Conservation (phyloP, 2,888 invertebrate species). For the Erebia palarica region DNA sequence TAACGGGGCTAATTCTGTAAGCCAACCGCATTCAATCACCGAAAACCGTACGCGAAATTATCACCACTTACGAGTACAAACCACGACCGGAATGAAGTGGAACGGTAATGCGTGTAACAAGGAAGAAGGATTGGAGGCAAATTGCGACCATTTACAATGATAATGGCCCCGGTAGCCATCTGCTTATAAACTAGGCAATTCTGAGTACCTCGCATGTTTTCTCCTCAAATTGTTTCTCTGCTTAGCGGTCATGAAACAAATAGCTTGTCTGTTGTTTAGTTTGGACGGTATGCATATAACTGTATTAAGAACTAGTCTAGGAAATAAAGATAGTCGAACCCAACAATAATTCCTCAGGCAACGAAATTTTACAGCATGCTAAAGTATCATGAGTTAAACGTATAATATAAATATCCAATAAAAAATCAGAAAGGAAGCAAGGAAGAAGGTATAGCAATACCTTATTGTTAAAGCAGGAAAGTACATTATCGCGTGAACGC, state of each 20-base stretch:
- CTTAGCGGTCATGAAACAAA: constrained; percentile 31
- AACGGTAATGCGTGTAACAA: constrained; percentile 47
- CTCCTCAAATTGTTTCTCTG: constrained; percentile 62
- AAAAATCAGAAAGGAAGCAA: too few species aligned
- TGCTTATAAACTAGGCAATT: constrained; percentile 67
- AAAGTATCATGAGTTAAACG: too few species aligned
- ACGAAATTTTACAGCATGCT: too few species aligned
- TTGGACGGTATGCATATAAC: background rate
- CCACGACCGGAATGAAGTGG: constrained; percentile 40
- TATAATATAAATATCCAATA: too few species aligned
- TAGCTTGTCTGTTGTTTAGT: constrained; percentile 5
- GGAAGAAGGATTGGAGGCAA: constrained; percentile 58
- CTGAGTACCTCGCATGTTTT: constrained; percentile 60
- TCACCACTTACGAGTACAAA: constrained; percentile 32
- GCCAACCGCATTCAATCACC: constrained; percentile 48
- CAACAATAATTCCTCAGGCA: too few species aligned
- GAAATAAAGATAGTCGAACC: too few species aligned
- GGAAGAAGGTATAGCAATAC: too few species aligned
- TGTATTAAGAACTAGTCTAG: background rate
- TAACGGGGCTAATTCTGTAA: constrained; percentile 32
- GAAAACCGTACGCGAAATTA: constrained; percentile 49
- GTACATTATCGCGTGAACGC: too few species aligned
- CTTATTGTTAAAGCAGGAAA: too few species aligned
- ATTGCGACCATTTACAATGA: constrained; percentile 70
- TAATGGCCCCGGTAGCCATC: constrained; percentile 64